Percentiles rank a stretch among this genome's conserved stretches.
Conservation (phyloP, 2,888 invertebrate genomes). For the Oithona nana region DNA sequence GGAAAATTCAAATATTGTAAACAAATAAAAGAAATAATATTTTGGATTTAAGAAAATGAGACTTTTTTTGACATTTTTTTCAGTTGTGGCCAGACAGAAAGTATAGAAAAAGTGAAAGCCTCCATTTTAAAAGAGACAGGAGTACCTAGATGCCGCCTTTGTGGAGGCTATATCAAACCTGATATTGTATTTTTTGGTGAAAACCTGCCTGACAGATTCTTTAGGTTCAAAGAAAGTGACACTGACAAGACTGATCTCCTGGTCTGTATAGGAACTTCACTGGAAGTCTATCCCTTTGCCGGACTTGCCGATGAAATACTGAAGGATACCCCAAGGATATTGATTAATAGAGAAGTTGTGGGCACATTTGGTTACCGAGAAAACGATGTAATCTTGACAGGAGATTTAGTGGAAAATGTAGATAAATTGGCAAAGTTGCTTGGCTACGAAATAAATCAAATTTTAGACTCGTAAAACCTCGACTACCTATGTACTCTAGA, state of each 20-base stretch:
- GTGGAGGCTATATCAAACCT: not conserved
- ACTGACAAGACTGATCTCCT: not conserved
- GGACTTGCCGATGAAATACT: conserved; percentile 3
- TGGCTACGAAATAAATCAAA: not conserved
- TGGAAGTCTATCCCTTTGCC: conserved; percentile 13
- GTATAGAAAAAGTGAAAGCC: not conserved
- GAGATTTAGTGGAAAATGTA: not conserved
- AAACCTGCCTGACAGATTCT: not conserved
- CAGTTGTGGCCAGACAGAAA: not conserved
- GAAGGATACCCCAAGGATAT: not conserved
- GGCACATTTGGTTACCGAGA: conserved; percentile 7
- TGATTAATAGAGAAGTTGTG: not conserved
- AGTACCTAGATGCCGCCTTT: not conserved
- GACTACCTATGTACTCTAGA: too few species aligned
- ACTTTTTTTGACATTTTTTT: not conserved
- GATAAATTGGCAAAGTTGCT: not conserved
- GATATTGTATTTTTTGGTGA: conserved; percentile 14
- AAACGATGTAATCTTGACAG: not conserved
- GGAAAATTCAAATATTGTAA: too few species aligned
- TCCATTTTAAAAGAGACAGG: not conserved
- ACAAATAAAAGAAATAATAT: too few species aligned
- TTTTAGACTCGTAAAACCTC: too few species aligned
- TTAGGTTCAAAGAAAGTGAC: not conserved
- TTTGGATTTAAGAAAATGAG: too few species aligned
- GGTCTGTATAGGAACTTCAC: conserved; percentile 11